A percentile compares a stretch with the other conserved stretches of the same genome.
Evolutionary conservation across 2,888 invertebrate genomes (phyloP).

Genomic region (Chirona hameri): DNA sequence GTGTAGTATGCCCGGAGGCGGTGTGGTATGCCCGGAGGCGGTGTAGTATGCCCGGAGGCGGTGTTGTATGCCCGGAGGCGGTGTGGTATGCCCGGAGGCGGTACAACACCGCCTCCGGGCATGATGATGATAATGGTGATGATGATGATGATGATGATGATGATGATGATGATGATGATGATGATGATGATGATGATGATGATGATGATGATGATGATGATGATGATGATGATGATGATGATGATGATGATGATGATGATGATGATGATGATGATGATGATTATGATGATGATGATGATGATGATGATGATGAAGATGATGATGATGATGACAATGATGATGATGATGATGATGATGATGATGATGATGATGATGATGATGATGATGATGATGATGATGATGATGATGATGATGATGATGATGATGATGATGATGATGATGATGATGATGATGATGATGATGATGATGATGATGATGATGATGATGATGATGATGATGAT

Average conservation of each 20-base stretch:
- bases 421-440: constrained; percentile 22
- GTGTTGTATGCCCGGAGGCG: too few relatives aligned
- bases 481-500: constrained; percentile 22
- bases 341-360: constrained; percentile 22
- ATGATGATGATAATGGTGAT: constrained; percentile 22
- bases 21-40: too few relatives aligned
- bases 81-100: too few relatives aligned
- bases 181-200: constrained; percentile 22
- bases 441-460: constrained; percentile 22
- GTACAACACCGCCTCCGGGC: too few relatives aligned
- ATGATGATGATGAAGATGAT: constrained; percentile 12
- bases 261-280: too few relatives aligned
- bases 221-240: constrained; percentile 22
- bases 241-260: constrained; percentile 22
- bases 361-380: constrained; percentile 22
- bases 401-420: constrained; percentile 22
- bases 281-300: too few relatives aligned
- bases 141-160: constrained; percentile 22
- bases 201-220: constrained; percentile 22
- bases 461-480: constrained; percentile 22
- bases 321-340: constrained; percentile 22
- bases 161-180: constrained; percentile 22
- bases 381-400: constrained; percentile 22
- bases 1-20: too few relatives aligned
- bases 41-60: too few relatives aligned